These are phyloP conservation scores for Balaeniceps rex DNA, from an alignment of 2,113 vertebrate species.

Conservation along the genomic window DNA sequence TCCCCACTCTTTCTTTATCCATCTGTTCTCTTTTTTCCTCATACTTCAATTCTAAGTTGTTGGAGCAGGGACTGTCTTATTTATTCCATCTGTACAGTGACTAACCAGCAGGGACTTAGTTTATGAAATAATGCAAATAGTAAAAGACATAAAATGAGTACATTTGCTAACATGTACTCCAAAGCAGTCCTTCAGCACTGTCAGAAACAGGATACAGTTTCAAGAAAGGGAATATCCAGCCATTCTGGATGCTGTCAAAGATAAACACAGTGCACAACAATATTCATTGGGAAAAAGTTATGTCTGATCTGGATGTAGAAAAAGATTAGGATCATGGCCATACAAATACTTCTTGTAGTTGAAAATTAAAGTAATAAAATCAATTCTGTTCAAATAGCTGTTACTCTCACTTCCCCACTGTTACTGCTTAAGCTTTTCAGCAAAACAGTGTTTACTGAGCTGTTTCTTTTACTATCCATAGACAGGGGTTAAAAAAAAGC, in stretches of 20 bases:
- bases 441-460: background rate
- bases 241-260: background rate
- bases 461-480: background rate
- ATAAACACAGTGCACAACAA: background rate
- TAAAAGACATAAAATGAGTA: background rate
- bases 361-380: background rate
- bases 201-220: background rate
- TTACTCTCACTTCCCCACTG: background rate
- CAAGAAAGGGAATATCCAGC: background rate
- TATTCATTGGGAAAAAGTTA: background rate
- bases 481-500: background rate
- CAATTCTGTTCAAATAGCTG: background rate
- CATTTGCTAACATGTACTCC: background rate
- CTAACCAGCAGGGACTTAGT: background rate
- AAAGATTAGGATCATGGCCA: background rate
- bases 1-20: constrained; percentile 37
- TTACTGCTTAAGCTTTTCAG: background rate
- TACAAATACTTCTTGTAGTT: background rate
- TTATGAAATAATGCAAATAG: background rate
- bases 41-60: background rate
- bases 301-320: background rate
- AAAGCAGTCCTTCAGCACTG: background rate
- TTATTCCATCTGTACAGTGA: background rate
- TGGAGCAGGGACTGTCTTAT: background rate
- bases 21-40: constrained; percentile 38